These are phyloP conservation scores for Cricetomys ansorgei DNA, from an alignment of 2,113 vertebrate genomes.

Conservation along the genomic window DNA sequence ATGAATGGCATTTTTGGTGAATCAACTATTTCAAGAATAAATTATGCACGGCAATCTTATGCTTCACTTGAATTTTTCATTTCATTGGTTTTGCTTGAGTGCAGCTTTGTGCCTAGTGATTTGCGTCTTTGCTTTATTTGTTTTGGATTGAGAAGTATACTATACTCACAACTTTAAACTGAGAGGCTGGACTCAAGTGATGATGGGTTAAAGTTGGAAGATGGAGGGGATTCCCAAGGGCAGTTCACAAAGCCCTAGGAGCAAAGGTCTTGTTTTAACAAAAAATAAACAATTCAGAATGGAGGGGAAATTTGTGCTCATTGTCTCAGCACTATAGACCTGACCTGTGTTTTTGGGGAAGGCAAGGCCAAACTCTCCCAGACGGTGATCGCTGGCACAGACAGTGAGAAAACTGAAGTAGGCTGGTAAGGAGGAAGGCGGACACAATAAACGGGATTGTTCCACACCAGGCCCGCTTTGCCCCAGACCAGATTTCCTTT, in stretches of 20 bases:
- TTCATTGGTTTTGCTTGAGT: constrained; percentile 45
- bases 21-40: constrained; percentile 36
- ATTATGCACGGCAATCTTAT: constrained; percentile 16
- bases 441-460: neutral
- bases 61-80: constrained; percentile 57
- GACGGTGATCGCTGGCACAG: neutral
- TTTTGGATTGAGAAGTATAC: neutral
- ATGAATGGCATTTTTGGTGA: constrained; percentile 57
- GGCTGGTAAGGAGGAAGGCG: neutral
- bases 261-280: constrained; percentile 30
- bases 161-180: constrained; percentile 16
- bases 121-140: constrained; percentile 50
- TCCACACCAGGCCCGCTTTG: neutral
- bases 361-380: neutral
- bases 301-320: neutral
- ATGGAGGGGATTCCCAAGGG: constrained; percentile 32
- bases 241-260: constrained; percentile 24
- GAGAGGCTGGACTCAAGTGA: neutral
- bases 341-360: constrained; percentile 8
- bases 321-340: neutral
- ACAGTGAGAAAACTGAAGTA: neutral
- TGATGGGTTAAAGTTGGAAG: neutral
- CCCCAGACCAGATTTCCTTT: neutral
- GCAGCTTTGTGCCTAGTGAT: neutral
- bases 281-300: neutral